Base-by-base conservation (phyloP, 2,113 vertebrate species). In the Microcebus tavaratra region DNA sequence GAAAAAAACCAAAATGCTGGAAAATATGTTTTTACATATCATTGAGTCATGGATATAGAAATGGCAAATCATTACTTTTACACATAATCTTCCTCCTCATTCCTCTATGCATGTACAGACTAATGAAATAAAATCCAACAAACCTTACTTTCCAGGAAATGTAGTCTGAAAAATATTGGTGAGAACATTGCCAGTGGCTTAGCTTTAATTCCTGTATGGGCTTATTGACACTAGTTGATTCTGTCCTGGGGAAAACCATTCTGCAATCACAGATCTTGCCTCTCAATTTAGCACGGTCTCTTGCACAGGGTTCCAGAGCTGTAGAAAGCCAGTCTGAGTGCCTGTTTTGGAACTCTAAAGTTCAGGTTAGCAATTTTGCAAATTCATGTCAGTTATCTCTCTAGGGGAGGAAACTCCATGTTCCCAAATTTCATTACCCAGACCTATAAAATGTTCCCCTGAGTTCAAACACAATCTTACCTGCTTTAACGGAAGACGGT, bases 111-210 rank as follows among this genome's bases (percentile, higher is more conserved):
- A 8, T 11, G 21, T 29, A 50, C 7, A 82, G 6, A 61, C 6
- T 6, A 8, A 4, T 39, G 59, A 95, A 91, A 92, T 36, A 73
- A 75, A 92, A 34, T 8, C 23, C 11, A 1, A 39, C 8, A n/a
- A 48, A 31, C 4, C 34, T 82, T 34, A 39, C 18, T 68, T 95
- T 97, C 81, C n/a, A 82, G 36, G 61, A 78, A 87, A 96, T 17
- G 34, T 14, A 45, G 61, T n/a, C 39, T 87, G 70, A 72, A 83
- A 88, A 94, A 61, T 81, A 42, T 9, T 27, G 55, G 70, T 91
- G 42, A 85, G 59, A 67, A 14, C 29, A 36, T 5, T 31, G 45
- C 20, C 73, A 25, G 3, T 48, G 45, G 27, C 39, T 67, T 72
- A 31, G 42, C 53, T 61, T n/a, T 88, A 31, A 79, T 76, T 6